Evolutionary conservation across 1,140 invertebrate species (phyloP), one percentile per base, ranked within the genome.

Genomic region (Bombus breviceps): DNA sequence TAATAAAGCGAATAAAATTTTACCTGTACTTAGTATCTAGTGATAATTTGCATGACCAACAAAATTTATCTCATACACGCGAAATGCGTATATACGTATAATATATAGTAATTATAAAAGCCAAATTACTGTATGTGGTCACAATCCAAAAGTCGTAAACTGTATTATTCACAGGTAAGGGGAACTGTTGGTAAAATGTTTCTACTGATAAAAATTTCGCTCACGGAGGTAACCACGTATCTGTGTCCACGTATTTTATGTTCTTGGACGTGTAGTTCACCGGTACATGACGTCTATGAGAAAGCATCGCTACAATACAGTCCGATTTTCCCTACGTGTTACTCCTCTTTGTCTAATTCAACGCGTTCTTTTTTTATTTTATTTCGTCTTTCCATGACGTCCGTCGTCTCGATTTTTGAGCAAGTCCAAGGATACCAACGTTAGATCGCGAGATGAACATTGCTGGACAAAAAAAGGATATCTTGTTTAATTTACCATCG

Each of bases 171-270:
- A 22, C 18, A 22, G 18, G 1, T 53, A 22, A 53, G 18, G 6
- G 1, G 1, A 53, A 22, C 47, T 53, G 47, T 22, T 53, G 5
- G 47, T 53, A 53, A 53, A 53, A 53, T 0, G 1, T 53, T 53
- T 53, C 5, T 22, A 62, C 12, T n/a, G 28, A 22, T 32, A 62
- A 59, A 72, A 79, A 72, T 79, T 25, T 59, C 34, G 66, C 13
- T 18, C 41, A 25, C 47, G 34, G 22, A 34, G 10, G 37, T 47
- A 75, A 41, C 34, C 3, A 18, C 32, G 8, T 34, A 34, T 25
- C 62, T 41, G 15, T 15, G n/a, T 18, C n/a, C 13, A 28, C 15
- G 62, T 84, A 79, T 84, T 79, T 84, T 66, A 79, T 32, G 53
- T 62, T 13, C 15, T 9, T 6, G 25, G 39, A 47, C 47, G 32